Percentiles rank a stretch among this genome's conserved stretches.
These are phyloP conservation scores for Calameuta filiformis DNA, from an alignment of 2,888 invertebrate genomes.

Conservation along the genomic window DNA sequence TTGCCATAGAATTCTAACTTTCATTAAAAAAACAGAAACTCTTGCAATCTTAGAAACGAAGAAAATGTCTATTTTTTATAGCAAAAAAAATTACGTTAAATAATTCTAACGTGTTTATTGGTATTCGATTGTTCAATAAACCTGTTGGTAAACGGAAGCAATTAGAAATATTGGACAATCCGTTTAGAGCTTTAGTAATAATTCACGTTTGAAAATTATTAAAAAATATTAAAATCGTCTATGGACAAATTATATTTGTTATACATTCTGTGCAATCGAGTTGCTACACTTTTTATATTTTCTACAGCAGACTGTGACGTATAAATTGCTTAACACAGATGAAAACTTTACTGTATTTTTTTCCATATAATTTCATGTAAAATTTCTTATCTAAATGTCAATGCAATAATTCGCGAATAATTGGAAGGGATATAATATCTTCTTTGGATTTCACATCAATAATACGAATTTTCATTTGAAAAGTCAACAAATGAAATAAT, in stretches of 20 bases:
- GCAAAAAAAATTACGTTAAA: slow-evolving; percentile 27
- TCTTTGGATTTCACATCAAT: neutral
- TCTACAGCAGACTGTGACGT: neutral
- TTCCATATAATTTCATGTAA: neutral
- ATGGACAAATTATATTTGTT: neutral
- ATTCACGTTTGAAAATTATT: slow-evolving; percentile 15
- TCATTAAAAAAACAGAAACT: neutral
- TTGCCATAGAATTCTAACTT: neutral
- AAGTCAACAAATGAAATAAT: neutral
- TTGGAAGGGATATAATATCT: neutral
- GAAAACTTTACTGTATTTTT: neutral
- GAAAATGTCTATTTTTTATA: neutral
- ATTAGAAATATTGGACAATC: neutral
- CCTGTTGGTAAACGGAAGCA: neutral
- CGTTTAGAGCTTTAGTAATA: slow-evolving; percentile 31
- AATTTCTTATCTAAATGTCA: neutral
- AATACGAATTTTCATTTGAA: neutral
- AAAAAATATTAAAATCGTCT: slow-evolving; percentile 11
- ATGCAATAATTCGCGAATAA: neutral
- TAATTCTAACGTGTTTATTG: slow-evolving; percentile 34
- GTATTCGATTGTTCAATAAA: slow-evolving; percentile 16
- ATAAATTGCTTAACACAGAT: neutral
- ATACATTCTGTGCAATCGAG: neutral
- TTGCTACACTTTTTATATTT: neutral
- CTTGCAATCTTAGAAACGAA: neutral